Percentiles rank a stretch among this genome's conserved stretches.
These are phyloP conservation scores for Tragelaphus eurycerus DNA, from an alignment of 2,797 vertebrate genomes.

Conservation along the genomic window DNA sequence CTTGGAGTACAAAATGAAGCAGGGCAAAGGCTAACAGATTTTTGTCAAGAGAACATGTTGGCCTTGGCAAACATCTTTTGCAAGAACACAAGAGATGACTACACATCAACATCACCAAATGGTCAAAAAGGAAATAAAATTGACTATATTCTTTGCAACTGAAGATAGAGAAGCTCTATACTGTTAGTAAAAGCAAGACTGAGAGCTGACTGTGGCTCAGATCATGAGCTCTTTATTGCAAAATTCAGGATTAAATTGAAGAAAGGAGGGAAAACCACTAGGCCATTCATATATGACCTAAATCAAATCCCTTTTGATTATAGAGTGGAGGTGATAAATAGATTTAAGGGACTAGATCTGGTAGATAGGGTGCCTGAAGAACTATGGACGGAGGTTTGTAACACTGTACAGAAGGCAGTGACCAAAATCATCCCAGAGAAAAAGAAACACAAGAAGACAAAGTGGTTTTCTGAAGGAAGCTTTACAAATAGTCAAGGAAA, in stretches of 20 bases:
- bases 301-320: background rate
- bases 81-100: background rate
- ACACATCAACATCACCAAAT: background rate
- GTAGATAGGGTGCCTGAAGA: background rate
- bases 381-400: background rate
- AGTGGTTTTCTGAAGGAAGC: background rate
- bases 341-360: background rate
- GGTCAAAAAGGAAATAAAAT: background rate
- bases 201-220: background rate
- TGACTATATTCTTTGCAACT: background rate
- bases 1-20: background rate
- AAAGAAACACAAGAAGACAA: background rate
- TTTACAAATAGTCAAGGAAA: background rate
- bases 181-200: background rate
- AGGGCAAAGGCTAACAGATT: background rate
- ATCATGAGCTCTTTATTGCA: background rate
- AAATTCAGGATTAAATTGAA: background rate
- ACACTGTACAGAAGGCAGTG: background rate
- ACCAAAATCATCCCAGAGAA: background rate
- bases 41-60: background rate
- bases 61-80: background rate
- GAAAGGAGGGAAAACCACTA: background rate
- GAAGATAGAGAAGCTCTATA: background rate
- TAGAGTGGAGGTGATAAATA: background rate
- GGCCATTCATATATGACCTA: background rate